A percentile compares a stretch with the other conserved stretches of the same genome.
Conservation (phyloP, 2,888 invertebrate genomes). For the Litoditis marina region DNA sequence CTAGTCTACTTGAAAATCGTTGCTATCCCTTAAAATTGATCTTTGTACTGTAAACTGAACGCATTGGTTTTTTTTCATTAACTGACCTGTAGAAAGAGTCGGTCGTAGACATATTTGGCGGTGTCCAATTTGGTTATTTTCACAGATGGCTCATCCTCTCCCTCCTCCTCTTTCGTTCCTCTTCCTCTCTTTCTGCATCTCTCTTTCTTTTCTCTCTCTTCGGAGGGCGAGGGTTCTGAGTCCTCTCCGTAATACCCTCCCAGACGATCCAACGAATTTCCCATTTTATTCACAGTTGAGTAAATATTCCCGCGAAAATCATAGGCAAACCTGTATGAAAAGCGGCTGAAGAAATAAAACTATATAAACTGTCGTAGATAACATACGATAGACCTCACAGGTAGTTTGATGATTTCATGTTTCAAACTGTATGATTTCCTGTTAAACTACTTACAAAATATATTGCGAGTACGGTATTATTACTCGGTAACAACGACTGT, state of each 20-base stretch:
- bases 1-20: too few relatives aligned
- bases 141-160: slow-evolving; percentile 1
- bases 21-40: too few relatives aligned
- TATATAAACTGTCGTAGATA: too few relatives aligned
- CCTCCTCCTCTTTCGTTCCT: slow-evolving; percentile 2
- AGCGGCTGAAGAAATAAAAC: not conserved
- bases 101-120: slow-evolving; percentile 77
- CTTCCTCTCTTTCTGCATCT: not conserved
- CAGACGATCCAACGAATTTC: slow-evolving; percentile 13
- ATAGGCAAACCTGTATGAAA: not conserved
- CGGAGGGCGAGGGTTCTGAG: not conserved
- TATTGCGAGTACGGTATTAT: too few relatives aligned
- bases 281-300: slow-evolving; percentile 13
- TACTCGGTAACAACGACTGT: too few relatives aligned
- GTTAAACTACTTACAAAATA: too few relatives aligned
- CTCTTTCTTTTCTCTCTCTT: not conserved
- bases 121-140: slow-evolving; percentile 68
- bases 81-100: slow-evolving; percentile 65
- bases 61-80: too few relatives aligned
- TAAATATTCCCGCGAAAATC: not conserved
- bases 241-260: slow-evolving; percentile 10
- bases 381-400: too few relatives aligned
- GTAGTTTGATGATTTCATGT: too few relatives aligned
- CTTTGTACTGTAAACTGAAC: too few relatives aligned
- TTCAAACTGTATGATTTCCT: too few relatives aligned